Conservation (phyloP, 1,140 invertebrate species). For the Lasioglossum baleicum region DNA sequence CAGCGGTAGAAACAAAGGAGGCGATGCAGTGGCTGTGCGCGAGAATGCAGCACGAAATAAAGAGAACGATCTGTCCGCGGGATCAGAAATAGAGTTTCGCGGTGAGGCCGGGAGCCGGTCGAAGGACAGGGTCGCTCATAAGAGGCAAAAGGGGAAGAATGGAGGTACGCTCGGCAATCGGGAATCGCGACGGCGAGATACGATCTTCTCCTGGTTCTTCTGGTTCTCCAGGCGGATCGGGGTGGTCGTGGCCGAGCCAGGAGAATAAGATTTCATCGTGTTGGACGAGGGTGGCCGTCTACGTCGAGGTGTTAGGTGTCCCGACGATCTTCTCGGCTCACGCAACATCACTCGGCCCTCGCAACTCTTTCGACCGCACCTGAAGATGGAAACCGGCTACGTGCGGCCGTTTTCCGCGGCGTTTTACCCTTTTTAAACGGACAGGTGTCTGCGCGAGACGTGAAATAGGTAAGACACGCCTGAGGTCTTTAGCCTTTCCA, state of each 20-base stretch:
- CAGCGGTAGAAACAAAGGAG: not conserved
- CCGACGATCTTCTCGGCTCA: not conserved
- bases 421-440: not conserved
- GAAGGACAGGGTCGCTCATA: conserved; percentile 1
- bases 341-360: conserved; percentile 14
- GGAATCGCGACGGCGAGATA: not conserved
- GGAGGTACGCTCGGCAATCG: not conserved
- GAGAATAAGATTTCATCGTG: conserved; percentile 31
- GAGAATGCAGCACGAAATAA: conserved; percentile 1
- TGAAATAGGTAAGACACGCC: too few species aligned
- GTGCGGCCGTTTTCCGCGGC: conserved; percentile 8
- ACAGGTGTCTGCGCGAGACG: too few species aligned
- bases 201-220: not conserved
- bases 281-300: conserved; percentile 11
- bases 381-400: conserved; percentile 38
- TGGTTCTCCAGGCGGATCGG: not conserved
- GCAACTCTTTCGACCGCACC: conserved; percentile 17
- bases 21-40: too few species aligned
- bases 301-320: conserved; percentile 21
- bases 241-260: not conserved
- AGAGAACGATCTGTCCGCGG: not conserved
- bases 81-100: not conserved
- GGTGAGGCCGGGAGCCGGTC: not conserved
- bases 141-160: not conserved
- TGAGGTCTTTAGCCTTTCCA: too few species aligned